phyloP scores from a whole-genome alignment of 2,797 vertebrate genomes.

The Myiothlypis chrysogaster region DNA sequence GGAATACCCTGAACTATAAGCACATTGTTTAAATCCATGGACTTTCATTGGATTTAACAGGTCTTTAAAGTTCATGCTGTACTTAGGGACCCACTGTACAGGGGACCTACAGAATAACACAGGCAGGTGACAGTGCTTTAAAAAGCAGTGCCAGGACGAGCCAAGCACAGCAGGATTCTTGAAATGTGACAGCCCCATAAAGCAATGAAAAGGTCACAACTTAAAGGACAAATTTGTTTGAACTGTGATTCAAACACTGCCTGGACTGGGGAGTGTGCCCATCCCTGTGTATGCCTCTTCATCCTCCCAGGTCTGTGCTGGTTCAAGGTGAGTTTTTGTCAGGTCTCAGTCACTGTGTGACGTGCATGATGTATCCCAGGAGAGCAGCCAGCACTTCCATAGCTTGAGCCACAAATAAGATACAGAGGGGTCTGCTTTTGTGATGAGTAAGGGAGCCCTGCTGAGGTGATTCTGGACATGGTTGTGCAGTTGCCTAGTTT shows the following conservation, averaged over 20 bases:
- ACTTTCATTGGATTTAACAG: background rate
- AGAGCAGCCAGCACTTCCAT: background rate
- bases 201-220: background rate
- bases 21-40: background rate
- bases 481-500: background rate
- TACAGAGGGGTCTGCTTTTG: background rate
- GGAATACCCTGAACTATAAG: background rate
- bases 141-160: background rate
- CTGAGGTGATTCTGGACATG: background rate
- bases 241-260: background rate
- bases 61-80: conserved; percentile 26
- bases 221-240: background rate
- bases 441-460: background rate
- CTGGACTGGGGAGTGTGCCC: background rate
- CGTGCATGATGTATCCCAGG: background rate
- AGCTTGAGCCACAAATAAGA: background rate
- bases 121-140: background rate
- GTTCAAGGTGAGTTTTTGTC: background rate
- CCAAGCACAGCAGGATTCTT: background rate
- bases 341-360: fast-evolving
- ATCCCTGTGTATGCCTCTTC: background rate
- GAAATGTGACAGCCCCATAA: background rate
- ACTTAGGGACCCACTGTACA: background rate
- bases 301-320: background rate
- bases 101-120: background rate